These are phyloP conservation scores for Tenebrio molitor DNA, from an alignment of 1,140 invertebrate genomes.

Conservation along the genomic window DNA sequence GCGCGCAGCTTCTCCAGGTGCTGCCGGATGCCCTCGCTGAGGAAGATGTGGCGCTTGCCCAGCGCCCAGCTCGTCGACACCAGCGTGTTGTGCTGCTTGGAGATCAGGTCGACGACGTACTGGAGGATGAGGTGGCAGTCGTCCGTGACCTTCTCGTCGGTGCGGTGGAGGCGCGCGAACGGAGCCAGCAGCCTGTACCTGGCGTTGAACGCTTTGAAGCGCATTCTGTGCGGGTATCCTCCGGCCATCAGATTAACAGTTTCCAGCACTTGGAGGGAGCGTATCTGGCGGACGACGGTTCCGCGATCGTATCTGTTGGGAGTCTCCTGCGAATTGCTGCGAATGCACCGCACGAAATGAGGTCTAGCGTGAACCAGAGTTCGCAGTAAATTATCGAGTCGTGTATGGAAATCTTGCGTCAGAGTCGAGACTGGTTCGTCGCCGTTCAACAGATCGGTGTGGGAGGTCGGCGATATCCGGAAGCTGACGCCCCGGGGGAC, in stretches of 20 bases:
- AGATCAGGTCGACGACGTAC: conserved; percentile 67
- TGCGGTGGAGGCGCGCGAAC: conserved; percentile 79
- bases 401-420: conserved; percentile 95
- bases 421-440: conserved; percentile 91
- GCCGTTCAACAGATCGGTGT: conserved; percentile 88
- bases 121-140: conserved; percentile 86
- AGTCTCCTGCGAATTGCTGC: conserved; percentile 85
- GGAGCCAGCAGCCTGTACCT: conserved; percentile 87
- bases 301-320: conserved; percentile 84
- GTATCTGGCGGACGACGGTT: conserved; percentile 87
- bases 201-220: conserved; percentile 93
- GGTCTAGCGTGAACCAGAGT: conserved; percentile 93
- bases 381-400: conserved; percentile 90
- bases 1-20: conserved; percentile 85
- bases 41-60: conserved; percentile 93
- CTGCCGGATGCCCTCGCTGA: conserved; percentile 94
- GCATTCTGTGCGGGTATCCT: conserved; percentile 93
- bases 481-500: conserved; percentile 88
- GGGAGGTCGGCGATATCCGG: conserved; percentile 91
- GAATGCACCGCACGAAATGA: conserved; percentile 93
- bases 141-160: conserved; percentile 85
- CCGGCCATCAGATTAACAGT: conserved; percentile 96
- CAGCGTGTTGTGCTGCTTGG: conserved; percentile 70
- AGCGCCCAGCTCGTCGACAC: conserved; percentile 88
- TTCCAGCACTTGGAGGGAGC: conserved; percentile 93